Base-by-base conservation (phyloP, 2,797 vertebrate genomes). In the Micropoecilia bifurca region DNA sequence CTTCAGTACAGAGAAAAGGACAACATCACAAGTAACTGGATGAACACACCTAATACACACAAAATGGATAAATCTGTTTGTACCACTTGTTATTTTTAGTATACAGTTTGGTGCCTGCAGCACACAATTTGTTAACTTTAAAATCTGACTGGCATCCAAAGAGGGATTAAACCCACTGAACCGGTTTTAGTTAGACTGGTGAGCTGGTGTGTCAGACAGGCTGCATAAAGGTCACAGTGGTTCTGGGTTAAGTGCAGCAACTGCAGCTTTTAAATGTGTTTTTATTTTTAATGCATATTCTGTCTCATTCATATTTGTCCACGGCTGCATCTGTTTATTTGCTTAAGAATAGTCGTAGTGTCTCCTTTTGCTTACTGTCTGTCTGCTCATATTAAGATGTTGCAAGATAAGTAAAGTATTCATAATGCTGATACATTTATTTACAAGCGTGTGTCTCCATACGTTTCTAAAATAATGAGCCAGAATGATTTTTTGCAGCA, bases 101-200 rank as follows among this genome's bases (percentile, higher is more conserved):
- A 80, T 71, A 76, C 75, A 77, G 20, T 85, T 87, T 82, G 78
- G 75, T 82, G 81, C 79, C 78, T 83, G 82, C 77, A 74, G 33
- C 63, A 43, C 81, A 77, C 77, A 74, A 75, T 39, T 77, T 84
- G 80, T 88, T 86, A 88, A 84, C 86, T 84, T 71, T 80, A 82
- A 82, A 90, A 89, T 87, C 89, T 89, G 88, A 88, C 82, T 87
- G 87, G 86, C 89, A 87, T 90, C 81, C 92, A 91, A 90, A 81
- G 84, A 30, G 50, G 84, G 91, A 92, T 93, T 93, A 92, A 89
- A 50, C 84, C 85, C 77, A 78, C 48, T 88, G 92, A 83, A 89
- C 89, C 84, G 91, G 73, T 89, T 93, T 69, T 88, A 73, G 61
- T 63, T 73, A 74, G 90, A 90, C 80, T 22, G 74, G 77, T 30